These are phyloP conservation scores for Drosophila leonis DNA, from an alignment of 2,888 invertebrate species.

Conservation along the genomic window DNA sequence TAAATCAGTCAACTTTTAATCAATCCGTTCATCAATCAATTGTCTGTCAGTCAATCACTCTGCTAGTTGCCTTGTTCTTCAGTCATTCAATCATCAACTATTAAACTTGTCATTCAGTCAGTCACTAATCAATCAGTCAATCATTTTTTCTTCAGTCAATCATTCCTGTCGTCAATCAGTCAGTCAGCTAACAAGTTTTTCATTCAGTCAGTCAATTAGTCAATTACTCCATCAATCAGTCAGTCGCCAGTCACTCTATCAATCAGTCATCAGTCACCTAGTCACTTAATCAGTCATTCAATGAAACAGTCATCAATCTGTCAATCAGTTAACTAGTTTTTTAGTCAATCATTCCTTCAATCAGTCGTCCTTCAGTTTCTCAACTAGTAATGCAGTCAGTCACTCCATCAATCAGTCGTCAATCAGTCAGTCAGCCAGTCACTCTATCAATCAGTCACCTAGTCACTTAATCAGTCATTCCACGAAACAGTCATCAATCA, in stretches of 20 bases:
- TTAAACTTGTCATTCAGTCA: neutral
- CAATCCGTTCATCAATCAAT: neutral
- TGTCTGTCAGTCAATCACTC: neutral
- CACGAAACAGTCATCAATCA: neutral
- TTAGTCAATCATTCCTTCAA: neutral
- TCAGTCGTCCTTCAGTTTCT: too few species aligned
- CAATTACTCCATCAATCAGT: neutral
- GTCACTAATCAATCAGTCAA: neutral
- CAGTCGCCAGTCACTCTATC: neutral
- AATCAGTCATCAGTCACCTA: neutral
- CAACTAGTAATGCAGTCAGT: too few species aligned
- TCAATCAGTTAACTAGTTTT: neutral
- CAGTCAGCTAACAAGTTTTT: neutral
- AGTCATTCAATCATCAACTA: neutral
- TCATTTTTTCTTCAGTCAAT: neutral
- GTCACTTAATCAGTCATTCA: neutral
- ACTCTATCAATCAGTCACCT: neutral
- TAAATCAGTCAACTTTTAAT: neutral
- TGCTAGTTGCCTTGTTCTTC: neutral
- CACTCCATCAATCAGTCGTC: neutral
- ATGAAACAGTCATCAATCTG: neutral
- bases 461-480: neutral
- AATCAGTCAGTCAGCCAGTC: neutral
- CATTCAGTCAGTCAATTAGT: neutral
- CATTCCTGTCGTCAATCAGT: neutral